phyloP scores from a whole-genome alignment of 2,888 invertebrate genomes.

The Troglohyphantes excavatus region DNA sequence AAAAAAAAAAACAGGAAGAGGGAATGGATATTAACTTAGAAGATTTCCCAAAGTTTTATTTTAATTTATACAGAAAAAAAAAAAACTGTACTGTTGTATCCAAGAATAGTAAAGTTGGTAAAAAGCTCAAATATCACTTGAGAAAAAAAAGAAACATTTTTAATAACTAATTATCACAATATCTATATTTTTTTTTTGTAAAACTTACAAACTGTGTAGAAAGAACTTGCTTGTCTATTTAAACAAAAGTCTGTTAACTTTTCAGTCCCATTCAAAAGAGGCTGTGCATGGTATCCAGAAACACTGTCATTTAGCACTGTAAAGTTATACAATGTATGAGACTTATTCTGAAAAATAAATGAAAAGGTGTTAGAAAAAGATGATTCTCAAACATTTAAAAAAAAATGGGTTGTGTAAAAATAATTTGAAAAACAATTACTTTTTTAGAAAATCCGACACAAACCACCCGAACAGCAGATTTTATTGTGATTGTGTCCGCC shows the following conservation, averaged over 20 bases:
- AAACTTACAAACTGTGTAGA: conserved; percentile 59
- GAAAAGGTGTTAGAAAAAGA: neutral
- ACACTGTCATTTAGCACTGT: neutral
- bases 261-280: neutral
- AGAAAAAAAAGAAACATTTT: too few relatives aligned
- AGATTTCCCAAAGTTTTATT: too few relatives aligned
- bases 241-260: conserved; percentile 41
- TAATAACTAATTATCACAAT: too few relatives aligned
- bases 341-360: conserved; percentile 18
- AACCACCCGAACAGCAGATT: neutral
- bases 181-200: too few relatives aligned
- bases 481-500: conserved; percentile 11
- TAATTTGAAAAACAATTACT: conserved; percentile 8
- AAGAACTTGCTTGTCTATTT: conserved; percentile 21
- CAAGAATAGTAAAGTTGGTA: too few relatives aligned
- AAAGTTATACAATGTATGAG: conserved; percentile 15
- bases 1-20: too few relatives aligned
- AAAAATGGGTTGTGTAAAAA: neutral
- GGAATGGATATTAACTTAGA: too few relatives aligned
- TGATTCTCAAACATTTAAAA: too few relatives aligned
- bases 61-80: too few relatives aligned
- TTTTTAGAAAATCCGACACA: conserved; percentile 36
- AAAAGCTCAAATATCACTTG: too few relatives aligned
- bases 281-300: neutral
- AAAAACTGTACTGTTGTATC: too few relatives aligned